A percentile compares a stretch with the other conserved stretches of the same genome.
Conservation (phyloP, 1,140 invertebrate species). For the Euwallacea fornicatus region DNA sequence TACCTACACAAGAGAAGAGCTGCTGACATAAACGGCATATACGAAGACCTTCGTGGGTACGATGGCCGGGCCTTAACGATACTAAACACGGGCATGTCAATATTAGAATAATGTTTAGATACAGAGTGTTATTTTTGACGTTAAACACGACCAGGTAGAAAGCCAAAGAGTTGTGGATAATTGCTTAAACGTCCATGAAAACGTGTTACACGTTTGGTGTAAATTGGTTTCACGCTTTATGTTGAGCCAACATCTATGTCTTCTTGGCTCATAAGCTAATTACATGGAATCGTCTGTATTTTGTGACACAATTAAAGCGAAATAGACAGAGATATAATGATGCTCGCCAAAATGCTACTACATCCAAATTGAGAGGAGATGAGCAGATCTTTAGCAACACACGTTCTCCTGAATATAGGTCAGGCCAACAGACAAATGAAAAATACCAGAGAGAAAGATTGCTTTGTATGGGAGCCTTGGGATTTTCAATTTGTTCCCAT, state of each 20-base stretch:
- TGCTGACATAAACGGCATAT: conserved; percentile 11
- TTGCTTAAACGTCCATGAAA: conserved; percentile 16
- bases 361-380: too few species aligned
- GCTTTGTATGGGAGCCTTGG: background rate
- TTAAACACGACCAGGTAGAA: conserved; percentile 24
- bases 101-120: conserved; percentile 30
- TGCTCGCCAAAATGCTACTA: too few species aligned
- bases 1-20: conserved; percentile 19
- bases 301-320: too few species aligned
- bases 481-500: conserved; percentile 6
- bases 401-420: background rate
- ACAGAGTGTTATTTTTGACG: conserved; percentile 27
- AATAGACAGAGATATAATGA: too few species aligned
- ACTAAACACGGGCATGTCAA: conserved; percentile 17
- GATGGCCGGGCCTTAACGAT: conserved; percentile 4
- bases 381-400: too few species aligned
- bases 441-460: conserved; percentile 3
- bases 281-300: too few species aligned
- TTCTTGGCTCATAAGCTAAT: background rate
- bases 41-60: conserved; percentile 23
- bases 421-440: background rate
- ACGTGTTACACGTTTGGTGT: conserved; percentile 15
- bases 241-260: conserved; percentile 8
- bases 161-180: conserved; percentile 20
- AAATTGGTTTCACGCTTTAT: conserved; percentile 15